phyloP scores from a whole-genome alignment of 2,888 invertebrate genomes.

The Papilio elwesi region DNA sequence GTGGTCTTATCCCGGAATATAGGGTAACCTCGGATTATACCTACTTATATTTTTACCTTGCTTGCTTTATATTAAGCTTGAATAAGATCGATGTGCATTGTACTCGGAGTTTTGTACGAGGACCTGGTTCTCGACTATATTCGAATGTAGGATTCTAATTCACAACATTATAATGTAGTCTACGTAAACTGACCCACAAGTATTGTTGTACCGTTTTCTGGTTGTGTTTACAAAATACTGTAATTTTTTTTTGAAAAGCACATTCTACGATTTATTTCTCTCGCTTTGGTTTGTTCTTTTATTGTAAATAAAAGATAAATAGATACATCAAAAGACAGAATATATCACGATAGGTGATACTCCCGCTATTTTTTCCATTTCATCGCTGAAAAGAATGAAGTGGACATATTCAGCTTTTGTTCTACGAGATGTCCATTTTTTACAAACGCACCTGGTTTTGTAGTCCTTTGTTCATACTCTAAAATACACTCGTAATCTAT shows the following conservation, averaged over 20 bases:
- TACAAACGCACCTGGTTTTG: neutral
- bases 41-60: neutral
- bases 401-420: conserved; percentile 17
- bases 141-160: too few relatives aligned
- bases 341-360: neutral
- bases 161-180: too few relatives aligned
- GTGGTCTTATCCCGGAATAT: too few relatives aligned
- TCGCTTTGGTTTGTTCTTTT: neutral
- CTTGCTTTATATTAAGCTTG: neutral
- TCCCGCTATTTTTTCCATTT: neutral
- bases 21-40: neutral
- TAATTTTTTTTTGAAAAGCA: neutral
- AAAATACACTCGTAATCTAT: neutral
- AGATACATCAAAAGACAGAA: conserved; percentile 12
- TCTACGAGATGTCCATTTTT: conserved; percentile 9
- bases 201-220: too few relatives aligned
- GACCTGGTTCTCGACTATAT: too few relatives aligned
- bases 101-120: too few relatives aligned
- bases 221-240: too few relatives aligned
- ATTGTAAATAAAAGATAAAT: neutral
- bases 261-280: neutral
- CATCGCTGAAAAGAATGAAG: neutral
- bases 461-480: conserved; percentile 2
- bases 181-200: too few relatives aligned
- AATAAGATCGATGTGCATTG: neutral